Percentiles rank a stretch among this genome's conserved stretches.
Conservation (phyloP, 2,888 invertebrate species). For the Mimumesa dahlbomi region DNA sequence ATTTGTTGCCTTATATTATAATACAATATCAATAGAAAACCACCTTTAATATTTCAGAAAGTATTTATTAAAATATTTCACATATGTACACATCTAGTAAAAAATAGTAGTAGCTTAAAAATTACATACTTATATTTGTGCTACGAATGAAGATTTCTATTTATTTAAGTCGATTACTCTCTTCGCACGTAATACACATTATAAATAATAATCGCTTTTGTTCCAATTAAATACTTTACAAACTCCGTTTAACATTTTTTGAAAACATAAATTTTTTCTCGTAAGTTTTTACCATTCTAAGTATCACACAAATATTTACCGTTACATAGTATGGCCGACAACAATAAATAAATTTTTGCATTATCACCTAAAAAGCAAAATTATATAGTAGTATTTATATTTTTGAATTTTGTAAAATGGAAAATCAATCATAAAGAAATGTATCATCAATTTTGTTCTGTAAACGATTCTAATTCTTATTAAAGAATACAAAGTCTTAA, state of each 20-base stretch:
- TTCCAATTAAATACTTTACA: slow-evolving; percentile 76
- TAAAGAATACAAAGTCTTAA: too few species aligned
- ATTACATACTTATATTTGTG: slow-evolving; percentile 31
- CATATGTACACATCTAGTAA: slow-evolving; percentile 55
- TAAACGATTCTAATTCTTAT: not conserved
- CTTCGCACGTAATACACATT: slow-evolving; percentile 48
- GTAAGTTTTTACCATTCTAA: slow-evolving; percentile 64
- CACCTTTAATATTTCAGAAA: slow-evolving; percentile 24
- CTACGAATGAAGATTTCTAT: slow-evolving; percentile 27
- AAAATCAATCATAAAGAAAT: slow-evolving; percentile 28
- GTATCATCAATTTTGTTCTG: slow-evolving; percentile 1
- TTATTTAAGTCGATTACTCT: slow-evolving; percentile 32
- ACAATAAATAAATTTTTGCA: slow-evolving; percentile 53
- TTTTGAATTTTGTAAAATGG: slow-evolving; percentile 19
- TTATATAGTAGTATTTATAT: slow-evolving; percentile 15
- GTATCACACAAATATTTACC: slow-evolving; percentile 72
- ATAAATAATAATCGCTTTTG: slow-evolving; percentile 74
- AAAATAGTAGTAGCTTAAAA: slow-evolving; percentile 48
- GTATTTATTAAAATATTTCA: slow-evolving; percentile 60
- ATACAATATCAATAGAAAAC: not conserved
- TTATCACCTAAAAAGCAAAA: slow-evolving; percentile 32
- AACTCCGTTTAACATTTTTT: slow-evolving; percentile 61
- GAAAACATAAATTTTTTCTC: slow-evolving; percentile 52
- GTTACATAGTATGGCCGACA: slow-evolving; percentile 45
- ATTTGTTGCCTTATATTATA: too few species aligned